Conservation (phyloP, 1,140 invertebrate species). For the Vanessa tameamea region DNA sequence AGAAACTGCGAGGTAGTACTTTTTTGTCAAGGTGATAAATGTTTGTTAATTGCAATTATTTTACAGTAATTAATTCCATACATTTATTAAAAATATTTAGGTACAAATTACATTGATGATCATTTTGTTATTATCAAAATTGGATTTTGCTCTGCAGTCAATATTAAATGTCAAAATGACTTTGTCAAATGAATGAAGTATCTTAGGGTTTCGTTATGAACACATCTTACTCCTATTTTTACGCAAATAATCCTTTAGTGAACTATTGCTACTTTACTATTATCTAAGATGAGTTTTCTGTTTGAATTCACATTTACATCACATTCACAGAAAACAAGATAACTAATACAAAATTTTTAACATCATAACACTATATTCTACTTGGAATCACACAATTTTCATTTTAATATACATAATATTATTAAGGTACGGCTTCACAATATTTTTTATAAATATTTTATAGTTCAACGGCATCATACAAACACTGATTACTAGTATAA, state of each 20-base stretch:
- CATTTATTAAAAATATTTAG: background rate
- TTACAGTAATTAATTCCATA: background rate
- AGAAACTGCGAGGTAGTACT: background rate
- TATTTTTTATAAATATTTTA: slow-evolving; percentile 3
- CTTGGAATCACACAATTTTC: background rate
- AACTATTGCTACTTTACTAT: background rate
- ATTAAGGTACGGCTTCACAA: background rate
- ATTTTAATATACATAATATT: background rate
- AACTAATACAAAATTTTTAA: background rate
- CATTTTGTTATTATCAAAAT: background rate
- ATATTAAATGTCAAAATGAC: too few relatives aligned
- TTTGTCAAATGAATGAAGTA: background rate
- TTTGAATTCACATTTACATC: background rate
- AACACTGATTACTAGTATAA: background rate
- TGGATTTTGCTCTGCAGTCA: background rate
- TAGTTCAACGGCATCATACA: slow-evolving; percentile 2
- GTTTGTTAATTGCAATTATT: background rate
- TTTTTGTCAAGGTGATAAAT: background rate
- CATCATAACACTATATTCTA: background rate
- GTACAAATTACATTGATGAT: background rate
- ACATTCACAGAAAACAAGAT: background rate
- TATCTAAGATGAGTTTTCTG: background rate
- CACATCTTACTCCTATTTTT: background rate
- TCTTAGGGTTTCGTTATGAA: background rate
- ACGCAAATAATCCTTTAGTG: background rate